Evolutionary conservation across 2,888 invertebrate species (phyloP), one percentile per base, ranked within the genome.

Genomic region (Melanargia galathea): DNA sequence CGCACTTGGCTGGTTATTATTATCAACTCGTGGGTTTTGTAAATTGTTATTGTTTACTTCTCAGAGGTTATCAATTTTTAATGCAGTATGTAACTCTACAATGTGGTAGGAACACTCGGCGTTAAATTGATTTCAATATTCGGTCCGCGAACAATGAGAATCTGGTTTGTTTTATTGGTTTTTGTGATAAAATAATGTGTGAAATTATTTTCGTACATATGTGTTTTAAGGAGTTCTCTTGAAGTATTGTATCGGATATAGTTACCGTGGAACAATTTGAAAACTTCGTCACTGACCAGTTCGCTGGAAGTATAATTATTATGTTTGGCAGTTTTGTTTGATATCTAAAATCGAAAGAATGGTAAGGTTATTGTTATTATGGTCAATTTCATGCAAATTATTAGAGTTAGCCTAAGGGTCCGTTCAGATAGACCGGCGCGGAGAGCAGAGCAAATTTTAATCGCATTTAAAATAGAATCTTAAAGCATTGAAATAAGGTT

Each of bases 41-140:
- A 45, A 10, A 22, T 22, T 13, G 20, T 20, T 46, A 5, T 48
- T 33, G 26, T 51, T 30, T 51, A 18, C 18, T 51, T 51, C 7
- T 16, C 49, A 16, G 6, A 26, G 49, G 49, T 49, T 49, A 49
- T 51, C 49, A 30, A 16, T 49, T 49, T n/a, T 30, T 3, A 30
- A 30, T 51, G n/a, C 16, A 43, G 6, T 8, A 18, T 16, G 2
- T 43, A n/a, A 40, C 5, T 2, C 40, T 26, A 4, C 3, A 26
- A 2, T 5, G 24, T 26, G 2, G 24, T 2, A 4, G 22, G 24
- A 48, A 24, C 22, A 4, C 22, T 48, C 8, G 11, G 18, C 3
- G 20, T 22, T 45, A 22, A 46, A 46, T 46, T 22, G 13, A 46
- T 46, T 46, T 46, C 20, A 46, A 22, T 22, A 7, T 46, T 11